Conservation (phyloP, 2,113 vertebrate species). For the Oreochromis niloticus region DNA sequence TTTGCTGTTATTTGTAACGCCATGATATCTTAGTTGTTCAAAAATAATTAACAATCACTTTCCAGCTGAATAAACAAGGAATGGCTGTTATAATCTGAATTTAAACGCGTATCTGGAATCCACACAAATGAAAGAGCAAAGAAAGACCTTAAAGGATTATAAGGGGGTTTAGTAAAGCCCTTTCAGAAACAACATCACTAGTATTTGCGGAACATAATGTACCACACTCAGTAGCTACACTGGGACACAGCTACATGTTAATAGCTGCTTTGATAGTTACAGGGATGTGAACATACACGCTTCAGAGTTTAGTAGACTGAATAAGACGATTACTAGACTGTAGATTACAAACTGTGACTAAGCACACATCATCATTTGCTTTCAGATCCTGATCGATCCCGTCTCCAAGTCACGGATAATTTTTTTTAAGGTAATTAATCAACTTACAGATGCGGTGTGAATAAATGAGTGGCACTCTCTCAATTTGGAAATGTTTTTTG, state of each 20-base stretch:
- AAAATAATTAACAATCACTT: slow-evolving; percentile 20
- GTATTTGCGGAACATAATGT: not conserved
- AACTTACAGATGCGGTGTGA: too few species aligned
- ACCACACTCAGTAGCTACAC: not conserved
- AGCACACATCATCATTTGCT: not conserved
- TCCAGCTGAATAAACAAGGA: slow-evolving; percentile 33
- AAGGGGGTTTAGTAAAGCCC: not conserved
- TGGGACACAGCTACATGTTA: not conserved
- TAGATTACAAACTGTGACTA: not conserved
- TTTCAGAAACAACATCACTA: not conserved
- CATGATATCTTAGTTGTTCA: not conserved
- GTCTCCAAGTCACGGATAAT: not conserved
- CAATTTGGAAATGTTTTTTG: not conserved
- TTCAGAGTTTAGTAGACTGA: not conserved
- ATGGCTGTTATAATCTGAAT: not conserved
- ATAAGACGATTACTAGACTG: not conserved
- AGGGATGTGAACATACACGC: accelerated
- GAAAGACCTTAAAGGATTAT: not conserved
- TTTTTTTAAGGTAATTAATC: not conserved
- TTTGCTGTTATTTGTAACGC: not conserved
- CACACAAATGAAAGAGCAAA: not conserved
- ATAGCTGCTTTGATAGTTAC: not conserved
- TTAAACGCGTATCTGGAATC: not conserved
- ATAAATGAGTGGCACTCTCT: not conserved
- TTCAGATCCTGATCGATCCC: not conserved